These are phyloP conservation scores for Ectobius pallidus DNA, from an alignment of 2,888 invertebrate genomes.

Conservation along the genomic window DNA sequence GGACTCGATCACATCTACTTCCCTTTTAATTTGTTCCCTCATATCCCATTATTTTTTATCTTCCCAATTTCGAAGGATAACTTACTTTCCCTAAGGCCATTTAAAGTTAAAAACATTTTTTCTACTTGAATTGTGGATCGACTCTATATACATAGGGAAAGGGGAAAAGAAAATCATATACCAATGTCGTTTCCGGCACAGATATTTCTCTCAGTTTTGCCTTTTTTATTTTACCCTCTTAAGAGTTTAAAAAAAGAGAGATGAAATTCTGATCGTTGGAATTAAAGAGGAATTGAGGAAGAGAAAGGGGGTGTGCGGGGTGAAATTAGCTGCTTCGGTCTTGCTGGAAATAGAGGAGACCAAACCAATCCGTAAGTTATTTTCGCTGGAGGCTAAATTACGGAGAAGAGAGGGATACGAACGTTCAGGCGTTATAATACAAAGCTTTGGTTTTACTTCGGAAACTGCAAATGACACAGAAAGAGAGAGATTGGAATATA, in stretches of 20 bases:
- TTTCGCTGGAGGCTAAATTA: conserved; percentile 37
- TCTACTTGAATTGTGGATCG: conserved; percentile 33
- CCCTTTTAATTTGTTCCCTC: conserved; percentile 27
- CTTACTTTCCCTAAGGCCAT: conserved; percentile 29
- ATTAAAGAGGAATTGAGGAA: conserved; percentile 17
- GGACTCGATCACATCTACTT: conserved; percentile 2
- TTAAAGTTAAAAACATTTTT: conserved; percentile 35
- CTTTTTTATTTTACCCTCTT: conserved; percentile 19
- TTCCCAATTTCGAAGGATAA: conserved; percentile 17
- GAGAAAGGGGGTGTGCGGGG: not conserved
- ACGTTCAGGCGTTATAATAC: conserved; percentile 30
- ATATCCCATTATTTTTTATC: conserved; percentile 31
- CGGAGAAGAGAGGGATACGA: not conserved
- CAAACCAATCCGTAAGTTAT: conserved; percentile 39
- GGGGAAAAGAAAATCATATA: conserved; percentile 20
- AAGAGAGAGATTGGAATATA: conserved; percentile 27
- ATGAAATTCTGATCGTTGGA: conserved; percentile 36
- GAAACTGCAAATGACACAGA: conserved; percentile 39
- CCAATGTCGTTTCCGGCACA: conserved; percentile 28
- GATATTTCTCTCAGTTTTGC: conserved; percentile 22
- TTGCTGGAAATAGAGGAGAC: conserved; percentile 21
- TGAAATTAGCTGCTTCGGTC: conserved; percentile 29
- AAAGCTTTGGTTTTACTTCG: conserved; percentile 33
- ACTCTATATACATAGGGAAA: conserved; percentile 17
- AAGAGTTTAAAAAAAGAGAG: conserved; percentile 30